phyloP scores from a whole-genome alignment of 2,888 invertebrate genomes.

The Camponotus fellah region DNA sequence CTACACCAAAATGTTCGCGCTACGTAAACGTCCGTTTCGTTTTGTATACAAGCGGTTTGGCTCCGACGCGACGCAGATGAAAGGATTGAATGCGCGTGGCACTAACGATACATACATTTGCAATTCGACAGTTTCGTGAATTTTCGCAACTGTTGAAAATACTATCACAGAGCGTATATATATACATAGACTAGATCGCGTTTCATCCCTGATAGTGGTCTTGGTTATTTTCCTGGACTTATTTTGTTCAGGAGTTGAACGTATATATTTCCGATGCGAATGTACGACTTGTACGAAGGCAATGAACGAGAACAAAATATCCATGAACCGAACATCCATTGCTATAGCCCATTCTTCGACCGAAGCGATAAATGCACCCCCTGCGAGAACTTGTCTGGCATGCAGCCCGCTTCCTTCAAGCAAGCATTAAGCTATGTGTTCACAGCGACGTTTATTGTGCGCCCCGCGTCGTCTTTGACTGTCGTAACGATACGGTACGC shows the following conservation, averaged over 20 bases:
- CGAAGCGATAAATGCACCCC: conserved; percentile 55
- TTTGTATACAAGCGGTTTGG: conserved; percentile 10
- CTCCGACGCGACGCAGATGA: background rate
- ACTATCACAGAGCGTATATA: conserved; percentile 31
- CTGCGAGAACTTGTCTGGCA: conserved; percentile 68
- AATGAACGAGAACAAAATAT: background rate
- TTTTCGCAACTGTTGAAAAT: conserved; percentile 46
- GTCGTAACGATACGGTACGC: conserved; percentile 1
- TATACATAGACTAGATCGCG: conserved; percentile 28
- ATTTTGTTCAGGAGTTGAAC: conserved; percentile 59
- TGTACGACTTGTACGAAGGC: conserved; percentile 62
- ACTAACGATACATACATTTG: conserved; percentile 79
- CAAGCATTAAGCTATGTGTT: conserved; percentile 57
- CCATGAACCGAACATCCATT: conserved; percentile 17
- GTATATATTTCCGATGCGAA: conserved; percentile 73
- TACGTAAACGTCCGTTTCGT: background rate
- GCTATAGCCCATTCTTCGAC: conserved; percentile 52
- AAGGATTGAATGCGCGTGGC: conserved; percentile 69
- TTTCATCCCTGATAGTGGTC: conserved; percentile 39
- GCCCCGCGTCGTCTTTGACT: conserved; percentile 36
- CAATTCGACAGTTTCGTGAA: conserved; percentile 79
- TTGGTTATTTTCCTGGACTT: background rate
- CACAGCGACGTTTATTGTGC: conserved; percentile 64
- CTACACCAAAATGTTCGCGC: background rate
- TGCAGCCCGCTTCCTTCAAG: conserved; percentile 52